A percentile compares a stretch with the other conserved stretches of the same genome.
phyloP scores from a whole-genome alignment of 2,888 invertebrate species.

The Leucophenga maculata region DNA sequence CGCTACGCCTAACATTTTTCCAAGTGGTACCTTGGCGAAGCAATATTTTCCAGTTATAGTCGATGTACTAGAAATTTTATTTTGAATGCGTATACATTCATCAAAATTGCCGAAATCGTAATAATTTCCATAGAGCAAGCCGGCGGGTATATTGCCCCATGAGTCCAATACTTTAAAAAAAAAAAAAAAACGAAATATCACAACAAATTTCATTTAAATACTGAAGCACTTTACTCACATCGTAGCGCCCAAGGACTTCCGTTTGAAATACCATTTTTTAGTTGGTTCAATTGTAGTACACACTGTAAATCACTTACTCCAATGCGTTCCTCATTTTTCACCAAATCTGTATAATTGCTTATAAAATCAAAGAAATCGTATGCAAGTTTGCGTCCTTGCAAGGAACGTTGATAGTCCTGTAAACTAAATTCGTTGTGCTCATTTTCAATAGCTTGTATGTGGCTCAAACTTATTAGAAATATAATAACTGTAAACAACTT shows the following conservation, averaged over 20 bases:
- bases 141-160: background rate
- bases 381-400: background rate
- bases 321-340: too few species aligned
- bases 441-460: too few species aligned
- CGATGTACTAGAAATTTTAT: background rate
- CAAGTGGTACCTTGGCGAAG: background rate
- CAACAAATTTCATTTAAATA: background rate
- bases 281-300: background rate
- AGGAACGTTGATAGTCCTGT: background rate
- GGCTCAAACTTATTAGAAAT: too few species aligned
- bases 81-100: slow-evolving; percentile 4
- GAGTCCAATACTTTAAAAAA: background rate
- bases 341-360: background rate
- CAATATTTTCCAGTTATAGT: slow-evolving; percentile 24
- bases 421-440: background rate
- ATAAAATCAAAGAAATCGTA: background rate
- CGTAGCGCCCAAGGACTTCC: background rate
- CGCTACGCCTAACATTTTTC: too few species aligned
- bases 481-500: too few species aligned
- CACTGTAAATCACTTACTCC: background rate
- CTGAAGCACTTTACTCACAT: background rate
- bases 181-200: too few species aligned
- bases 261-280: background rate
- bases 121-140: background rate
- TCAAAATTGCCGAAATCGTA: slow-evolving; percentile 9